Evolutionary conservation across 2,797 vertebrate genomes (phyloP).

Genomic region (Echiichthys vipera): DNA sequence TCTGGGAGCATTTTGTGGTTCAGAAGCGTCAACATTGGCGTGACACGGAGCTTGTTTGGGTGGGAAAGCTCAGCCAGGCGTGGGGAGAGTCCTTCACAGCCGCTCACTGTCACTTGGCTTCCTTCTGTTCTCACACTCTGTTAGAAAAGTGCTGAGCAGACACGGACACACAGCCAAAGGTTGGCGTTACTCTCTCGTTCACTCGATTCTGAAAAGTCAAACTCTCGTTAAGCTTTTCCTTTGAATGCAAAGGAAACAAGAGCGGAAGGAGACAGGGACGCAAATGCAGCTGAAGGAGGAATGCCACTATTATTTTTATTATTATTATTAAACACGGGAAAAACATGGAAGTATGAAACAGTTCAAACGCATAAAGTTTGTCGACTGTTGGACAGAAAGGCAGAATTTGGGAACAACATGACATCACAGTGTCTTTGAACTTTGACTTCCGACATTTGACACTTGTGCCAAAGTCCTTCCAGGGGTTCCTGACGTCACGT

Average conservation of each 20-base stretch:
- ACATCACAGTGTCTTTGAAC: no score
- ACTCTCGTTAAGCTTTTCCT: conserved; percentile 1
- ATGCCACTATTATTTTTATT: no score
- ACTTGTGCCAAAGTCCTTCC: no score
- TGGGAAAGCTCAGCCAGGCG: conserved; percentile 29
- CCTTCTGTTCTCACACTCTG: conserved; percentile 32
- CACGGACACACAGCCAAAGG: conserved; percentile 16
- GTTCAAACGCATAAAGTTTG: no score
- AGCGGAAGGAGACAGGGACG: neutral
- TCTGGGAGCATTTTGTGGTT: conserved; percentile 43
- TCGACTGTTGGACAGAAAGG: no score
- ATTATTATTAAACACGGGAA: neutral
- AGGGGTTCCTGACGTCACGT: no score
- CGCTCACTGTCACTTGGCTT: conserved; percentile 34
- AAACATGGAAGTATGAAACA: no score
- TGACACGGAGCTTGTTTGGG: conserved; percentile 15
- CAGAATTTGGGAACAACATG: no score
- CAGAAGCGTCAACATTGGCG: conserved; percentile 1
- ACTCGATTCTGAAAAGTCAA: conserved; percentile 24
- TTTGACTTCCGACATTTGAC: no score
- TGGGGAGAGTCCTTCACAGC: conserved; percentile 42
- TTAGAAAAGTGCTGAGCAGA: conserved; percentile 43
- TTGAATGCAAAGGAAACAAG: conserved; percentile 11
- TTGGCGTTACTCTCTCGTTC: conserved; percentile 41
- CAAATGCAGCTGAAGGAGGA: neutral